Percentiles rank a stretch among this genome's conserved stretches.
These are phyloP conservation scores for Bos javanicus DNA, from an alignment of 2,113 vertebrate genomes.

Conservation along the genomic window DNA sequence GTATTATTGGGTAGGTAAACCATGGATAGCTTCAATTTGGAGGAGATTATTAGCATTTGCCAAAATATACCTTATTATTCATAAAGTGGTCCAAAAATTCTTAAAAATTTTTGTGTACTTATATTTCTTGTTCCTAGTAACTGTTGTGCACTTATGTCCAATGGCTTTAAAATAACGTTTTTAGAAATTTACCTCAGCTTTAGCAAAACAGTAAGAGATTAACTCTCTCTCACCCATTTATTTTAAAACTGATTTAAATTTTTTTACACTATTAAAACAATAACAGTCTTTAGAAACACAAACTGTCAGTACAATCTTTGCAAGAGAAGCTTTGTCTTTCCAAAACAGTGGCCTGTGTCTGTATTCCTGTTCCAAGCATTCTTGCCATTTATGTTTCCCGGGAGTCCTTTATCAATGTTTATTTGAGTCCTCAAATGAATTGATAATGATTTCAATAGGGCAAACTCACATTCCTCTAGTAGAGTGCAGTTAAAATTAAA, in stretches of 20 bases:
- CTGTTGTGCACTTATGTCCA: not conserved
- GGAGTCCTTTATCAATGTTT: slow-evolving; percentile 66
- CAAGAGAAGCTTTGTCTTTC: not conserved
- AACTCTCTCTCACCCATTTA: not conserved
- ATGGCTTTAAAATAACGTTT: not conserved
- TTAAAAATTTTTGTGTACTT: not conserved
- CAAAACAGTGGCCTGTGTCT: slow-evolving; percentile 42
- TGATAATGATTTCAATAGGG: slow-evolving; percentile 65
- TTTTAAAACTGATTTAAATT: not conserved
- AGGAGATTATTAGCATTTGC: not conserved
- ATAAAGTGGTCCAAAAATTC: not conserved
- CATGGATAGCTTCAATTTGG: not conserved
- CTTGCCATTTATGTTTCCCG: slow-evolving; percentile 44
- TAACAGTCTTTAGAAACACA: slow-evolving; percentile 34
- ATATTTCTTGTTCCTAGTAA: not conserved
- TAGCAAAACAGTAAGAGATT: slow-evolving; percentile 9
- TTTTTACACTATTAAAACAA: slow-evolving; percentile 23
- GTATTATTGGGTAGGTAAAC: not conserved
- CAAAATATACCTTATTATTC: not conserved
- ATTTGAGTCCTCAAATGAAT: slow-evolving; percentile 64
- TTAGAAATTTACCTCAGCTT: not conserved
- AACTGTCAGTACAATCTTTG: slow-evolving; percentile 18
- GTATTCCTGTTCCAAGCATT: not conserved
- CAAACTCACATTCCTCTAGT: slow-evolving; percentile 14
- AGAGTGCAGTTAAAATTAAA: slow-evolving; percentile 39